A percentile compares a stretch with the other conserved stretches of the same genome.
Conservation (phyloP, 2,797 vertebrate genomes). For the Cryptoprocta ferox region DNA sequence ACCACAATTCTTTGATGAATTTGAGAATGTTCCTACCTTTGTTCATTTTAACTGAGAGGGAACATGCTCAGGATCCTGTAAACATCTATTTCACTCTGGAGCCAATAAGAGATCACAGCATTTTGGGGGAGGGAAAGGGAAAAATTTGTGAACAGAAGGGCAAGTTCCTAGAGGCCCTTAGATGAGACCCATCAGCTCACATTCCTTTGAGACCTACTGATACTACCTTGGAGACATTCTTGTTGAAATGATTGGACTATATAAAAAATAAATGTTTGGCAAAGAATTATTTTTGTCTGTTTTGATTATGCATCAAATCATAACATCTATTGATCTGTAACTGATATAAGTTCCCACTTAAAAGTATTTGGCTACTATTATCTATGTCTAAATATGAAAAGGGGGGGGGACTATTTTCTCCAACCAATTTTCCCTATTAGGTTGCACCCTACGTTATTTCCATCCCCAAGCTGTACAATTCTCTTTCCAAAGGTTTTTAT, state of each 20-base stretch:
- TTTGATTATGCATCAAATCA: conserved; percentile 46
- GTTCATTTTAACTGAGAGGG: conserved; percentile 56
- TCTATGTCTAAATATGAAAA: conserved; percentile 19
- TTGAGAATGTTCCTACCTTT: conserved; percentile 52
- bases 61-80: conserved; percentile 36
- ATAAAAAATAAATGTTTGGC: conserved; percentile 77
- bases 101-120: conserved; percentile 4
- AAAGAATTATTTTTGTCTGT: conserved; percentile 69
- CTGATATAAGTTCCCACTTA: not conserved
- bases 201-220: conserved; percentile 46
- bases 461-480: not conserved
- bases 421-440: conserved; percentile 9
- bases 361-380: conserved; percentile 45
- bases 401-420: not conserved
- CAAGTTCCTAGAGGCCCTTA: conserved; percentile 41
- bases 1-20: conserved; percentile 35
- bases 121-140: not conserved
- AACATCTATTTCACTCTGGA: conserved; percentile 49
- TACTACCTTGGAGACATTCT: conserved; percentile 66
- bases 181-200: conserved; percentile 39
- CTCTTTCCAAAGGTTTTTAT: conserved; percentile 43
- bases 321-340: conserved; percentile 32
- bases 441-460: not conserved
- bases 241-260: conserved; percentile 67
- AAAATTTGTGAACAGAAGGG: conserved; percentile 1